Conservation (phyloP, 2,888 invertebrate genomes). For the Buathra laborator region DNA sequence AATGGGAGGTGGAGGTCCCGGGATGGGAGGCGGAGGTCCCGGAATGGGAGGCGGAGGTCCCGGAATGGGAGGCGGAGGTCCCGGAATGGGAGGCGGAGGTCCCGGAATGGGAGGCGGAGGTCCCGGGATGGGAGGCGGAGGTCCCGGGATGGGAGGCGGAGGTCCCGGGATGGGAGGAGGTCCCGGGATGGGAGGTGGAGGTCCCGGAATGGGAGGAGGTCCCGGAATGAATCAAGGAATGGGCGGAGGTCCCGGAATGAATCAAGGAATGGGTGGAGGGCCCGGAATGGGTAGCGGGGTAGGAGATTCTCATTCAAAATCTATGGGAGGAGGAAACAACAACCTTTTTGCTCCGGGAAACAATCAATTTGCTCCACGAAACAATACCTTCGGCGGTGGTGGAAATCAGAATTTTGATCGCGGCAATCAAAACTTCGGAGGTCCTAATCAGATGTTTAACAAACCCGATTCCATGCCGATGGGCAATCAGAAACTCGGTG, state of each 20-base stretch:
- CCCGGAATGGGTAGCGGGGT: slow-evolving; percentile 52
- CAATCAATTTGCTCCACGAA: slow-evolving; percentile 73
- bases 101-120: slow-evolving; percentile 48
- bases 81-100: slow-evolving; percentile 68
- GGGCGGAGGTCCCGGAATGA: slow-evolving; percentile 57
- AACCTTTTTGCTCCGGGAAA: slow-evolving; percentile 75
- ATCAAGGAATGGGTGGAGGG: slow-evolving; percentile 47
- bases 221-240: slow-evolving; percentile 60
- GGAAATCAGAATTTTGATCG: slow-evolving; percentile 76
- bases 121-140: slow-evolving; percentile 59
- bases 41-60: slow-evolving; percentile 49
- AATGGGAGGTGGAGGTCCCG: slow-evolving; percentile 57
- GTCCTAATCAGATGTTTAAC: slow-evolving; percentile 60
- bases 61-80: slow-evolving; percentile 54
- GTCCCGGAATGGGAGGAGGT: slow-evolving; percentile 46
- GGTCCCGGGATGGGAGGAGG: slow-evolving; percentile 51
- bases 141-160: slow-evolving; percentile 55
- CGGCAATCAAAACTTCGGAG: slow-evolving; percentile 64
- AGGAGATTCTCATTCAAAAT: slow-evolving; percentile 65
- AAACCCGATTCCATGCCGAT: slow-evolving; percentile 60
- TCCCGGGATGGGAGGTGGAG: slow-evolving; percentile 47
- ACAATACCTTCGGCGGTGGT: slow-evolving; percentile 76
- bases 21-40: slow-evolving; percentile 52
- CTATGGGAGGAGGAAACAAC: slow-evolving; percentile 79
- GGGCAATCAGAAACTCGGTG: slow-evolving; percentile 58